Evolutionary conservation across 2,888 invertebrate genomes (phyloP), one percentile per base, ranked within the genome.

Genomic region (Eilema sororculum): DNA sequence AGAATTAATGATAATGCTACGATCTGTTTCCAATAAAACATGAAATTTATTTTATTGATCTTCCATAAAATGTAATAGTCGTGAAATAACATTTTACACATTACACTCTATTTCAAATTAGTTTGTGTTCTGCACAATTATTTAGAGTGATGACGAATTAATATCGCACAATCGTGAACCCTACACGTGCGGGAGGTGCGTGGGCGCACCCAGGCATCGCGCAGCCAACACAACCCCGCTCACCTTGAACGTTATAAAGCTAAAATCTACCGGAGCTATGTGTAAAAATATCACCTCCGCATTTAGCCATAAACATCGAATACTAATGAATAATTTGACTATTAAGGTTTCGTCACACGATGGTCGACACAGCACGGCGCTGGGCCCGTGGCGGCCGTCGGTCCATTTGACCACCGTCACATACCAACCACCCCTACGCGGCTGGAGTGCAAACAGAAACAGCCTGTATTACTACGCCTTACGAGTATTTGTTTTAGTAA

Each of bases 401-500:
- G 56, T 25, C 66, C 58, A 12, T 57, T 30, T 9, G 4, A 46
- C n/a, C 9, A 22, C 41, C 25, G 28, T 52, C 46, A 60, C 52
- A 30, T 8, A 37, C 52, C 56, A 69, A 56, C 52, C 37, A 69
- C 65, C 66, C 69, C 37, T 65, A 28, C 30, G 12, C 25, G 37
- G 30, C 5, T 22, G 20, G 37, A 56, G 24, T n/a, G 24, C 68
- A 76, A 86, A 86, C 80, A 71, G 87, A 86, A 91, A 81, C 94
- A 95, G 84, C 94, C 95, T 95, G 93, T 94, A 91, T 88, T 93
- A 94, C 95, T 94, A 94, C 93, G 91, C 83, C 87, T 86, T 91
- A 93, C 94, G 93, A 91, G 91, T 95, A 94, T 95, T 95, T 95
- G 95, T 95, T 95, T 95, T 95, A 95, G 95, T 95, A 95, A 95